Evolutionary conservation across 2,113 vertebrate genomes (phyloP).

Genomic region (Aleadryas rufinucha): DNA sequence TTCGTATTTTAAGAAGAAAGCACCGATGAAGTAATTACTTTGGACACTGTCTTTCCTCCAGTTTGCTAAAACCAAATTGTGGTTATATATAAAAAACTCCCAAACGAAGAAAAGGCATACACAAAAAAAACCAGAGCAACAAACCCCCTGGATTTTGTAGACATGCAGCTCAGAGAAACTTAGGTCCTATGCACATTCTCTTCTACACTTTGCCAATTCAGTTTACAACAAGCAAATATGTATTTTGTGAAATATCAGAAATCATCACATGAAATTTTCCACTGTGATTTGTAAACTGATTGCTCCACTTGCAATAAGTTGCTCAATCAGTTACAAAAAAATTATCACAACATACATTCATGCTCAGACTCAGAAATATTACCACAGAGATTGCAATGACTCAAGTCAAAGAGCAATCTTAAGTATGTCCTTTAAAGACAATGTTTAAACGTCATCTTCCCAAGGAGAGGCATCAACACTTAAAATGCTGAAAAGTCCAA

Average conservation of each 20-base stretch:
- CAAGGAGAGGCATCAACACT: background rate
- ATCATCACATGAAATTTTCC: background rate
- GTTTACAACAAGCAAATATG: background rate
- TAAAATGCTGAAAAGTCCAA: background rate
- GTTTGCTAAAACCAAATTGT: background rate
- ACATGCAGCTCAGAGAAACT: background rate
- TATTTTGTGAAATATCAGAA: background rate
- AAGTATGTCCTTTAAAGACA: background rate
- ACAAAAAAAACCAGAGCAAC: background rate
- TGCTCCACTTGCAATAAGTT: background rate
- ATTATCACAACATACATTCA: background rate
- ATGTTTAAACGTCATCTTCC: background rate
- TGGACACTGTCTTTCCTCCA: background rate
- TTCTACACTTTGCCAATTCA: background rate
- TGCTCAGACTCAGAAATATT: background rate
- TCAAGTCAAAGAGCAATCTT: background rate
- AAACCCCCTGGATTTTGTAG: background rate
- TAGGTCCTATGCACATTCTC: background rate
- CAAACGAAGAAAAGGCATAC: background rate
- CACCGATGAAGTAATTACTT: background rate
- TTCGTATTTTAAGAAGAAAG: background rate
- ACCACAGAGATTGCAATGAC: background rate
- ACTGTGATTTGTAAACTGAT: background rate
- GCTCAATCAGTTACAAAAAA: background rate
- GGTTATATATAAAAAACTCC: background rate